A percentile compares a stretch with the other conserved stretches of the same genome.
Evolutionary conservation across 2,113 vertebrate genomes (phyloP).

Genomic region (Cyprinodon variegatus): DNA sequence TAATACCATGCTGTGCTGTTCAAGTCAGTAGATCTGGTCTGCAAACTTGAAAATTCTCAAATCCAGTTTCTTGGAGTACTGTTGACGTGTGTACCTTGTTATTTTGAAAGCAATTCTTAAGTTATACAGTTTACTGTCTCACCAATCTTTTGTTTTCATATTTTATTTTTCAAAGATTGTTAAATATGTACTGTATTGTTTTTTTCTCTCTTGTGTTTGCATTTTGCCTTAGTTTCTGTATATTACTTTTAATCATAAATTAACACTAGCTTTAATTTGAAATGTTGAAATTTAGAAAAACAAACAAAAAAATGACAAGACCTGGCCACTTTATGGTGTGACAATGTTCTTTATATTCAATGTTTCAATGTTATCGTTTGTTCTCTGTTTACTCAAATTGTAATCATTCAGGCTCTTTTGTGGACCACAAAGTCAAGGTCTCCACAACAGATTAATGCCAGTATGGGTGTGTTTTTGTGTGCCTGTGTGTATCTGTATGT

Average conservation of each 20-base stretch:
- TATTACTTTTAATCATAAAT: constrained; percentile 88
- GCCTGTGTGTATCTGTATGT: constrained; percentile 40
- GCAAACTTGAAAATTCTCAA: constrained; percentile 74
- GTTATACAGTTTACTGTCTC: constrained; percentile 87
- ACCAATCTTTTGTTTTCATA: constrained; percentile 79
- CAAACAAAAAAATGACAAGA: constrained; percentile 67
- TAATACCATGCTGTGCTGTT: constrained; percentile 73
- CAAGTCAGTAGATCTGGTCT: constrained; percentile 68
- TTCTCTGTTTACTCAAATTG: constrained; percentile 78
- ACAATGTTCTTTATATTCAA: constrained; percentile 74
- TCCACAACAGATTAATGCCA: constrained; percentile 74
- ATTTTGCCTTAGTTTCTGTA: constrained; percentile 84
- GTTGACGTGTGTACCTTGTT: constrained; percentile 65
- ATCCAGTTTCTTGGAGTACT: constrained; percentile 71
- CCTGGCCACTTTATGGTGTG: constrained; percentile 84
- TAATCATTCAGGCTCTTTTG: constrained; percentile 76
- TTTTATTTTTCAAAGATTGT: constrained; percentile 88
- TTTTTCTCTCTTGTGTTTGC: constrained; percentile 87
- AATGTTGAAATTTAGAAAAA: constrained; percentile 70
- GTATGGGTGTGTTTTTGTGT: constrained; percentile 67
- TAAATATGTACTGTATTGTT: constrained; percentile 87
- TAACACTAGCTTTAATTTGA: constrained; percentile 93
- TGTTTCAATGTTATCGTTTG: constrained; percentile 72
- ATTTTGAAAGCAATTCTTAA: constrained; percentile 77
- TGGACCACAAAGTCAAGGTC: constrained; percentile 61